phyloP scores from a whole-genome alignment of 2,113 vertebrate species.

The Bubo scandiacus region DNA sequence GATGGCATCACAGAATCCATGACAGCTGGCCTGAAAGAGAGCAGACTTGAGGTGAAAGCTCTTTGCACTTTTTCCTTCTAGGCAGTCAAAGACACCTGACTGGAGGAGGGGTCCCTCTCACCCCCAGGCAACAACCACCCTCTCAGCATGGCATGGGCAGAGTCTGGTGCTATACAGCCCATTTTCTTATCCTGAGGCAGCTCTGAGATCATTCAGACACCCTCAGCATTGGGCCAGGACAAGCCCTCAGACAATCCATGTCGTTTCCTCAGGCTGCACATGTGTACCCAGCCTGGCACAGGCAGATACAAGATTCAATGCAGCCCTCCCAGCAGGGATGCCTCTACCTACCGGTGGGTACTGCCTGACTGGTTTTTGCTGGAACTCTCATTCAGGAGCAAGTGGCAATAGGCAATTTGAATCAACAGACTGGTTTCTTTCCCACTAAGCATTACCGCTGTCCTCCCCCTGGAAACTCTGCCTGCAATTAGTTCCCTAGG shows the following conservation, averaged over 20 bases:
- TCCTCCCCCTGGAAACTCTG: conserved; percentile 39
- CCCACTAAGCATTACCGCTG: neutral
- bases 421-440: neutral
- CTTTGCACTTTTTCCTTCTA: neutral
- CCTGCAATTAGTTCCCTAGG: conserved; percentile 61
- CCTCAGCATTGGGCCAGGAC: neutral
- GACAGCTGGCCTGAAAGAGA: neutral
- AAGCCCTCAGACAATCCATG: neutral
- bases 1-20: neutral
- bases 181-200: neutral
- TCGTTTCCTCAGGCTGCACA: neutral
- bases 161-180: neutral
- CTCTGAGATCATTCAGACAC: neutral
- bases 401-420: neutral
- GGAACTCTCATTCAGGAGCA: neutral
- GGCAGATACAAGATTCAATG: neutral
- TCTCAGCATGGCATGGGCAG: neutral
- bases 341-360: neutral
- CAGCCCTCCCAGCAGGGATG: neutral
- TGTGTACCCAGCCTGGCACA: neutral
- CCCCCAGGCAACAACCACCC: fast-evolving
- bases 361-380: neutral
- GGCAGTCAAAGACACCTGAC: neutral
- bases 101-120: neutral
- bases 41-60: neutral